A percentile compares a stretch with the other conserved stretches of the same genome.
phyloP scores from a whole-genome alignment of 2,113 vertebrate genomes.

The Coptodon bakossiorum region DNA sequence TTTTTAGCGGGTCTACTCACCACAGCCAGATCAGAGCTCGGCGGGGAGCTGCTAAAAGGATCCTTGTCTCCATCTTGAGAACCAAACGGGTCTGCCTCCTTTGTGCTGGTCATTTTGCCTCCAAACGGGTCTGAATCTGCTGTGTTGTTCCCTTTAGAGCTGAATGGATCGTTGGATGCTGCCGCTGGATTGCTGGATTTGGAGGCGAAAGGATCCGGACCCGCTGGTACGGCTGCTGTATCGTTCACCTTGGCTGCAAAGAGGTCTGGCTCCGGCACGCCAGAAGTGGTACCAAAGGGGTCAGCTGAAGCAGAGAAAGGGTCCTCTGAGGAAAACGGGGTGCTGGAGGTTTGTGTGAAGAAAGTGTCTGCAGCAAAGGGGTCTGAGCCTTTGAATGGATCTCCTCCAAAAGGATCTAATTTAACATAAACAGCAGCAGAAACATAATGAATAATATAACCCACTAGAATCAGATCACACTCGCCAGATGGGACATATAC shows the following conservation, averaged over 20 bases:
- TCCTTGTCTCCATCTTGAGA: constrained; percentile 42
- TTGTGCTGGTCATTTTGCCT: constrained; percentile 21
- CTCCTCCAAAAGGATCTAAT: constrained; percentile 90
- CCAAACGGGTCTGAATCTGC: constrained; percentile 30
- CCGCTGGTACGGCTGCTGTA: background rate
- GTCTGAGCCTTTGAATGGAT: constrained; percentile 96
- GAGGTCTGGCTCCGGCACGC: constrained; percentile 54
- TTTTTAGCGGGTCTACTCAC: constrained; percentile 27
- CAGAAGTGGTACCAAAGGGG: constrained; percentile 56
- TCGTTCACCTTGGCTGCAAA: constrained; percentile 47
- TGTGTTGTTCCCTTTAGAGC: background rate
- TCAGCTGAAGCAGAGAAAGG: constrained; percentile 72
- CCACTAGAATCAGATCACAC: background rate
- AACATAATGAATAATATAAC: background rate
- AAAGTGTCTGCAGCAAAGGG: constrained; percentile 92
- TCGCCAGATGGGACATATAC: background rate
- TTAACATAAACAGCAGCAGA: background rate
- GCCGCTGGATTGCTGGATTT: constrained; percentile 2
- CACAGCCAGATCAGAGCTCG: constrained; percentile 39
- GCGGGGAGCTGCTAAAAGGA: constrained; percentile 58
- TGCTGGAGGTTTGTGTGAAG: constrained; percentile 79
- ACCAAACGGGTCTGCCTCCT: constrained; percentile 62
- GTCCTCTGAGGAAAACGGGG: constrained; percentile 73
- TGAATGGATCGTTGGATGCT: constrained; percentile 56
- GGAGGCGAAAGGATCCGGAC: constrained; percentile 39